These are phyloP conservation scores for Tokudaia muenninki DNA, from an alignment of 2,797 vertebrate species.

Conservation along the genomic window DNA sequence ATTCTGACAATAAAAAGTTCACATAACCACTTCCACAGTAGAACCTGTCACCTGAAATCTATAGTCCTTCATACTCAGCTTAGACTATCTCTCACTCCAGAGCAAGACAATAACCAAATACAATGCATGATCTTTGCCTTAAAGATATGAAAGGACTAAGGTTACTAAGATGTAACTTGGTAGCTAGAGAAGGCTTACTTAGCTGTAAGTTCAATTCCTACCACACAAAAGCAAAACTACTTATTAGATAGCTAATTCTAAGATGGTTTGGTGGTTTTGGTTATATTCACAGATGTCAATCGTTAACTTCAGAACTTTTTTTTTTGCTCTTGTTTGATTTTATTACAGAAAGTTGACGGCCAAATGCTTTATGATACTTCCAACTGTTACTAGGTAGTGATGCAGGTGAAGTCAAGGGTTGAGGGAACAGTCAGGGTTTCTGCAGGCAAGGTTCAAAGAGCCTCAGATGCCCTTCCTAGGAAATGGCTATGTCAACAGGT, in stretches of 20 bases:
- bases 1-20: background rate
- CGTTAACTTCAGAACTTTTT: constrained; percentile 17
- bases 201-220: background rate
- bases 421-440: too few relatives aligned
- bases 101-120: constrained; percentile 45
- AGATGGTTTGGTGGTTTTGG: constrained; percentile 38
- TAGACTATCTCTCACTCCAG: background rate
- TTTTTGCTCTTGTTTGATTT: too few relatives aligned
- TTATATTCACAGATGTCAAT: constrained; percentile 54
- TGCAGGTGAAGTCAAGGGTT: too few relatives aligned
- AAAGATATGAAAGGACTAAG: background rate
- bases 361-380: too few relatives aligned
- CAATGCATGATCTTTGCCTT: background rate
- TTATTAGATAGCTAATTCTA: background rate
- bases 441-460: too few relatives aligned
- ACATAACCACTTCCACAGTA: background rate
- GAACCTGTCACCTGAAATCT: background rate
- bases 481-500: too few relatives aligned
- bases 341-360: too few relatives aligned
- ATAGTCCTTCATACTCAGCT: background rate
- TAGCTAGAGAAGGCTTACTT: background rate
- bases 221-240: background rate
- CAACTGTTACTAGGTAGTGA: too few relatives aligned
- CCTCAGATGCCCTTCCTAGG: too few relatives aligned
- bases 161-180: too few relatives aligned